A percentile compares a stretch with the other conserved stretches of the same genome.
Conservation (phyloP, 2,888 invertebrate species). For the Phytoseiulus persimilis region DNA sequence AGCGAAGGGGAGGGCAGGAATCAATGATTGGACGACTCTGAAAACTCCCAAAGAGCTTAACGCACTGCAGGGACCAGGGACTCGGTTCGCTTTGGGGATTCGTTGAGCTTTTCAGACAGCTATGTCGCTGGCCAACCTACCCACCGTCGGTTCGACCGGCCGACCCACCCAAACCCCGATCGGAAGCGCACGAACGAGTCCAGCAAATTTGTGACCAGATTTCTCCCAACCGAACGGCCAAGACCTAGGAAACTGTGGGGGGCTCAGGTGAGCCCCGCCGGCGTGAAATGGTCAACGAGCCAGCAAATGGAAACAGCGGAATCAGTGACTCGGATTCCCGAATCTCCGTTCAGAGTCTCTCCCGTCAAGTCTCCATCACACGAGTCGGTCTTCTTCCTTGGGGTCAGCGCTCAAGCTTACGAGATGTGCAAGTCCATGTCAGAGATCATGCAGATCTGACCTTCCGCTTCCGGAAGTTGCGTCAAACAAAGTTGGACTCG, state of each 20-base stretch:
- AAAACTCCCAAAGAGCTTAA: conserved; percentile 5
- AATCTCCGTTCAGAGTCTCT: too few relatives aligned
- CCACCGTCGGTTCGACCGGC: background rate
- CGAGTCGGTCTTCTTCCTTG: too few relatives aligned
- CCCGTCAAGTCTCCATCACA: too few relatives aligned
- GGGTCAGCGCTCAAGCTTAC: background rate
- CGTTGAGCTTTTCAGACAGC: background rate
- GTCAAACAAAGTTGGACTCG: background rate
- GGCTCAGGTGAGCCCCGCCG: background rate
- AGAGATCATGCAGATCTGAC: background rate
- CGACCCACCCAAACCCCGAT: background rate
- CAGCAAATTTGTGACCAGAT: background rate
- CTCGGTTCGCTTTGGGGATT: background rate
- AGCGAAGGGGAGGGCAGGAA: background rate
- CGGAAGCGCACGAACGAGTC: background rate
- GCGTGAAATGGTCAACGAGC: background rate
- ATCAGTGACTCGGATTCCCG: too few relatives aligned
- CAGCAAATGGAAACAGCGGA: background rate
- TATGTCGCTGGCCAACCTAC: background rate
- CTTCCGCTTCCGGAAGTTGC: background rate
- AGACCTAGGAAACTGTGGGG: background rate
- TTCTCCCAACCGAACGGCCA: background rate
- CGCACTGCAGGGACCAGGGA: background rate
- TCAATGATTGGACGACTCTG: conserved; percentile 5
- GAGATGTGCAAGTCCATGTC: background rate